phyloP scores from a whole-genome alignment of 2,888 invertebrate genomes.

The Troides aeacus region DNA sequence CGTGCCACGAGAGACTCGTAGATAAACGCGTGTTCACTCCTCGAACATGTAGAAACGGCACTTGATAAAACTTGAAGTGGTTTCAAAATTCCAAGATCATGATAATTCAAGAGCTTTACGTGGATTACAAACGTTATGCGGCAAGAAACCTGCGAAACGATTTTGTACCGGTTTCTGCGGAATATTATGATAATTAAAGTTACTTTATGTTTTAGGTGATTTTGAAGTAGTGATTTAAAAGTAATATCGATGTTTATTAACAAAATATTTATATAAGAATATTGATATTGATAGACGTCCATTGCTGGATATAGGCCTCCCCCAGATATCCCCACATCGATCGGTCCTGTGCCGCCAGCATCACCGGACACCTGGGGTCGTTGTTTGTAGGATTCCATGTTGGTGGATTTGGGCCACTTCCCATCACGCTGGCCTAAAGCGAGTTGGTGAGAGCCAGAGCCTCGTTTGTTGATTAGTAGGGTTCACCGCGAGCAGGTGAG shows the following conservation, averaged over 20 bases:
- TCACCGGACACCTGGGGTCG: too few species aligned
- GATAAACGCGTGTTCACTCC: background rate
- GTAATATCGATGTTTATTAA: constrained; percentile 3
- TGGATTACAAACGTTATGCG: background rate
- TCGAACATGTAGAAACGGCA: constrained; percentile 1
- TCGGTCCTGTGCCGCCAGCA: too few species aligned
- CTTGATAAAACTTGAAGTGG: constrained; percentile 8
- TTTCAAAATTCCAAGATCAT: constrained; percentile 1
- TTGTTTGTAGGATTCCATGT: too few species aligned
- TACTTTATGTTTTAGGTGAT: background rate
- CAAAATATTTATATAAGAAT: background rate
- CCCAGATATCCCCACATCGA: too few species aligned
- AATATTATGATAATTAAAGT: constrained; percentile 1
- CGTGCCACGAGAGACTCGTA: constrained; percentile 4
- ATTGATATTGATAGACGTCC: too few species aligned
- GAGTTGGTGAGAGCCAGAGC: too few species aligned
- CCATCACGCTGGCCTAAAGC: too few species aligned
- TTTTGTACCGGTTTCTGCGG: constrained; percentile 8
- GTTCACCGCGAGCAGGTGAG: too few species aligned
- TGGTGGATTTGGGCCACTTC: too few species aligned
- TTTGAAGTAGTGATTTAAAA: constrained; percentile 4
- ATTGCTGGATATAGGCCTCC: too few species aligned
- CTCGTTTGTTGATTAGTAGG: too few species aligned
- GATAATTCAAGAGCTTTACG: background rate
- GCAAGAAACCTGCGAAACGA: background rate